A percentile compares a stretch with the other conserved stretches of the same genome.
Evolutionary conservation across 2,797 vertebrate species (phyloP).

Genomic region (Myotis pilosus): DNA sequence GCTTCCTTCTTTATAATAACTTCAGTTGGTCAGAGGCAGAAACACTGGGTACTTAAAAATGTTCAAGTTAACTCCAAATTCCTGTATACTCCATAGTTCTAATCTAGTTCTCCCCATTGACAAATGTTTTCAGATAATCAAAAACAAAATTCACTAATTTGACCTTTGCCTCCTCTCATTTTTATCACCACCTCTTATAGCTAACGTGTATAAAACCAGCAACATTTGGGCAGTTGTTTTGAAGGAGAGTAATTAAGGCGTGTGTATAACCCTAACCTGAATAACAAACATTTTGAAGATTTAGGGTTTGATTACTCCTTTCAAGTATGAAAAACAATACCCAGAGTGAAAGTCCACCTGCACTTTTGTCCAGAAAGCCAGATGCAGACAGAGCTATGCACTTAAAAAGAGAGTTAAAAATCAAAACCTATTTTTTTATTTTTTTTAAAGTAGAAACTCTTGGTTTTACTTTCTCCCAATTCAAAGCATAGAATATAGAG

Average conservation of each 20-base stretch:
- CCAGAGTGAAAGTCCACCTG: background rate
- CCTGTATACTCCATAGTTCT: background rate
- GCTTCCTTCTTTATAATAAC: constrained; percentile 2
- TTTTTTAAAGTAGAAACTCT: background rate
- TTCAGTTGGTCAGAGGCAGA: background rate
- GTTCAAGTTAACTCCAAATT: background rate
- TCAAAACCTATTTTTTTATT: background rate
- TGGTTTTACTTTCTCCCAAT: background rate
- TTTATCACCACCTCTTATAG: background rate
- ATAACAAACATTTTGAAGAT: background rate
- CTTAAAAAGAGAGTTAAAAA: background rate
- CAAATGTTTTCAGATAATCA: background rate
- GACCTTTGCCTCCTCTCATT: background rate
- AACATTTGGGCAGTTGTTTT: background rate
- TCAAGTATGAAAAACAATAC: background rate
- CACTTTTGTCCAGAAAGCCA: background rate
- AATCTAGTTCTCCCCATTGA: background rate
- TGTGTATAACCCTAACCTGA: background rate
- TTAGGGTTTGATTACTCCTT: background rate
- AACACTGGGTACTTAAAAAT: background rate
- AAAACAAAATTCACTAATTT: constrained; percentile 7
- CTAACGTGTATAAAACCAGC: background rate
- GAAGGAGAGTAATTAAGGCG: background rate
- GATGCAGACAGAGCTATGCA: background rate
- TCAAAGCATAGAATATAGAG: background rate